Conservation (phyloP, 2,888 invertebrate genomes). For the Phaedon cochleariae region DNA sequence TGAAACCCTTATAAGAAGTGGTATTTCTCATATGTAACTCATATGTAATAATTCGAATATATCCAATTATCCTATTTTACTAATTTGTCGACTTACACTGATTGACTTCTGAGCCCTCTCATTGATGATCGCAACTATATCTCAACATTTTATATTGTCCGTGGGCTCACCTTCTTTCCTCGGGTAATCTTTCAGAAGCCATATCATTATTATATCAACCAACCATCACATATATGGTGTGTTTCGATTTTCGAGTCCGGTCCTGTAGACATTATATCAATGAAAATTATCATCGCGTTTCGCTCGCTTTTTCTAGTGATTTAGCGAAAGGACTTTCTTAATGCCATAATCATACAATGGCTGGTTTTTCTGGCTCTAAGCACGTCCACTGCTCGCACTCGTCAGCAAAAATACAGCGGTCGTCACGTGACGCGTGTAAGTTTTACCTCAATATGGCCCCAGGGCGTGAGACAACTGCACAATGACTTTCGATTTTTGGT, state of each 20-base stretch:
- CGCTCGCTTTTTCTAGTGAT: constrained; percentile 35
- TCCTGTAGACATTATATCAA: constrained; percentile 9
- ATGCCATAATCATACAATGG: constrained; percentile 45
- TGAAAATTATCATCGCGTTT: constrained; percentile 37
- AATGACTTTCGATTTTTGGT: not conserved
- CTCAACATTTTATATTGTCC: no score
- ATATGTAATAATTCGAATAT: no score
- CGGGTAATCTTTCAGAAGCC: no score
- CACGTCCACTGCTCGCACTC: constrained; percentile 35
- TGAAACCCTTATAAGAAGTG: no score
- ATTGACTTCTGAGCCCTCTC: no score
- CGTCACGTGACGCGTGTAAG: constrained; percentile 27
- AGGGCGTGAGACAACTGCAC: constrained; percentile 30
- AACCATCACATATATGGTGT: no score
- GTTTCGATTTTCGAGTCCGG: not conserved
- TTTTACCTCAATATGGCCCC: constrained; percentile 38
- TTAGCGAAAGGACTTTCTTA: constrained; percentile 38
- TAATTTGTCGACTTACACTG: no score
- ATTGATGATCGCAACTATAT: no score
- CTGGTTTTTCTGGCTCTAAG: constrained; percentile 41
- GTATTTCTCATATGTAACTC: no score
- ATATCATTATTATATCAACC: no score
- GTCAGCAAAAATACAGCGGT: constrained; percentile 37
- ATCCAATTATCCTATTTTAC: no score
- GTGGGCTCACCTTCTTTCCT: no score